Evolutionary conservation across 2,113 vertebrate genomes (phyloP).

Genomic region (Ia io): DNA sequence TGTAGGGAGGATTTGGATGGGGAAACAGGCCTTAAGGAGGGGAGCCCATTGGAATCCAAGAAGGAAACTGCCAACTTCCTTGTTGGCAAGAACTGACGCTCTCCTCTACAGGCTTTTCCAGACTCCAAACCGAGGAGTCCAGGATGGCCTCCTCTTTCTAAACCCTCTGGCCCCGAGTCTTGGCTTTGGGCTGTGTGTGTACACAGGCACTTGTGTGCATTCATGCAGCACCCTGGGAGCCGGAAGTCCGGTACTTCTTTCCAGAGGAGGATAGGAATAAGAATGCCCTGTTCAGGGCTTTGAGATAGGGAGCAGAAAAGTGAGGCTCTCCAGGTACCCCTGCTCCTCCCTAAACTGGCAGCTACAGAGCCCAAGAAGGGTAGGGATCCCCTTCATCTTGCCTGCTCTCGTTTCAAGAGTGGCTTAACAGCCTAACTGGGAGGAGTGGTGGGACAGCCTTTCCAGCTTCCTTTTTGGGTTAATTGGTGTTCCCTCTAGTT

Average conservation of each 20-base stretch:
- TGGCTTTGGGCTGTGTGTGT: not conserved
- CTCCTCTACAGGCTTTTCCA: not conserved
- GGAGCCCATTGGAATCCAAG: slow-evolving; percentile 40
- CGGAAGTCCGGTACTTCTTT: slow-evolving; percentile 6
- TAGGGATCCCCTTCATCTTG: not conserved
- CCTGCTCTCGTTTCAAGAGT: slow-evolving; percentile 33
- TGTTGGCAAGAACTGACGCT: slow-evolving; percentile 31
- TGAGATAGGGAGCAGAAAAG: not conserved
- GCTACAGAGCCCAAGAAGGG: not conserved
- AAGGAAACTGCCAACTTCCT: slow-evolving; percentile 43
- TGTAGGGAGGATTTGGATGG: slow-evolving; percentile 42
- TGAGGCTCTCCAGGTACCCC: not conserved
- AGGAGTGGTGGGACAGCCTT: slow-evolving; percentile 36
- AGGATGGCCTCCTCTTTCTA: not conserved
- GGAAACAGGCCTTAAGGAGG: slow-evolving; percentile 26
- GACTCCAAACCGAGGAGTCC: not conserved
- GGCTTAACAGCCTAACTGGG: not conserved
- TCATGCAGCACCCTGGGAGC: not conserved
- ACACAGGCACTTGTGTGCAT: not conserved
- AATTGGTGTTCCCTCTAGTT: slow-evolving; percentile 72
- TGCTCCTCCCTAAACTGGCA: not conserved
- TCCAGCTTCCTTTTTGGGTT: slow-evolving; percentile 67
- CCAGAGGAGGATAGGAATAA: not conserved
- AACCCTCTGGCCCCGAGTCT: not conserved
- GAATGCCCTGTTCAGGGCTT: not conserved